Conservation (phyloP, 1,140 invertebrate species). For the Pogonognathellus flavescens region DNA sequence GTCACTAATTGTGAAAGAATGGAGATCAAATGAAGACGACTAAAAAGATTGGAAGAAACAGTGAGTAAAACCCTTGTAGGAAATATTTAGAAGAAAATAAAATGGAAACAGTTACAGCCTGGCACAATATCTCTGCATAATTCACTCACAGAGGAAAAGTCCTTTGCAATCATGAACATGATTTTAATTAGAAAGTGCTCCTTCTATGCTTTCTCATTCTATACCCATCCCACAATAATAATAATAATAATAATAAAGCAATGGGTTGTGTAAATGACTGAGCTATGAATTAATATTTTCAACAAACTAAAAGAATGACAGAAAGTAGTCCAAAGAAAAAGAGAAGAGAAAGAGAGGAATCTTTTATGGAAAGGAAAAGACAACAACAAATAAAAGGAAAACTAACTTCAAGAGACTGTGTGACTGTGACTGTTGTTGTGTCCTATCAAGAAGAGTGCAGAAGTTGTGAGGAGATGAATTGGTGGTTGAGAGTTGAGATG, state of each 20-base stretch:
- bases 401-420: background rate
- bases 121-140: background rate
- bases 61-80: background rate
- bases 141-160: background rate
- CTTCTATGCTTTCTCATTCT: too few species aligned
- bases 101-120: background rate
- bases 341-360: background rate
- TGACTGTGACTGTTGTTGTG: background rate
- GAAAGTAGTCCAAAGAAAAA: background rate
- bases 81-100: conserved; percentile 8
- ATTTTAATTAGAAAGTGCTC: conserved; percentile 22
- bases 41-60: background rate
- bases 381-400: background rate
- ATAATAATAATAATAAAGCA: too few species aligned
- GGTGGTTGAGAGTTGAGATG: background rate
- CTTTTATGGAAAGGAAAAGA: background rate
- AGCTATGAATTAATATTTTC: too few species aligned
- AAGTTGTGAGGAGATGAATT: background rate
- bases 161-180: background rate
- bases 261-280: too few species aligned
- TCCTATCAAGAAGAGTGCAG: background rate
- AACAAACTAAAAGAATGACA: background rate
- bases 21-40: conserved; percentile 24
- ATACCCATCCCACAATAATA: too few species aligned
- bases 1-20: conserved; percentile 18